Percentiles rank a stretch among this genome's conserved stretches.
These are phyloP conservation scores for Meles meles DNA, from an alignment of 2,113 vertebrate species.

Conservation along the genomic window DNA sequence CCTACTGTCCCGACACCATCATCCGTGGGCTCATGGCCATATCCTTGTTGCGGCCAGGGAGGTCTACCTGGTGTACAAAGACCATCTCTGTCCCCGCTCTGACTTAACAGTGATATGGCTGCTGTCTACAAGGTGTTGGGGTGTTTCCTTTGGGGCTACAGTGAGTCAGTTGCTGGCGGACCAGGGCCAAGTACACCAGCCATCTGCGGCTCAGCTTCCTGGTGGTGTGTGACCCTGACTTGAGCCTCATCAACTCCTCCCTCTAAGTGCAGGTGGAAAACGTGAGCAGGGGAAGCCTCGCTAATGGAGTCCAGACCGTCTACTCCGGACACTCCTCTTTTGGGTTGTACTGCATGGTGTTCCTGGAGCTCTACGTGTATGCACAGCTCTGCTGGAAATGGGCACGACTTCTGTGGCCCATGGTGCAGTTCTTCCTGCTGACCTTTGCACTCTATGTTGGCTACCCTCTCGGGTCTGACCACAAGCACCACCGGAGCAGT, in stretches of 20 bases:
- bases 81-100: constrained; percentile 90
- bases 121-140: constrained; percentile 93
- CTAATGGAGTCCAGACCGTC: constrained; percentile 93
- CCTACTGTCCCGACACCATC: constrained; percentile 91
- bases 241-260: constrained; percentile 85
- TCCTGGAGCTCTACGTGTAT: constrained; percentile 95
- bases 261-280: constrained; percentile 84
- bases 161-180: constrained; percentile 93
- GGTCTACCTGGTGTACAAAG: constrained; percentile 91
- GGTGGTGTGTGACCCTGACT: constrained; percentile 88
- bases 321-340: constrained; percentile 97
- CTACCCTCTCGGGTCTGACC: constrained; percentile 89
- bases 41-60: constrained; percentile 90
- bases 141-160: constrained; percentile 86
- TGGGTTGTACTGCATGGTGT: constrained; percentile 98
- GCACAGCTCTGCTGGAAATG: constrained; percentile 90
- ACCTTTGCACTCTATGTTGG: constrained; percentile 96
- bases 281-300: constrained; percentile 87
- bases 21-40: constrained; percentile 90
- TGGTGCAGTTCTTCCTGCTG: constrained; percentile 94
- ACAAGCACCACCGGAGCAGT: constrained; percentile 97
- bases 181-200: constrained; percentile 93
- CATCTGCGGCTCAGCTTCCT: constrained; percentile 94
- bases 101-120: constrained; percentile 92
- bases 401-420: constrained; percentile 91